Evolutionary conservation across 1,140 invertebrate genomes (phyloP).

Genomic region (Hylaeus volcanicus): DNA sequence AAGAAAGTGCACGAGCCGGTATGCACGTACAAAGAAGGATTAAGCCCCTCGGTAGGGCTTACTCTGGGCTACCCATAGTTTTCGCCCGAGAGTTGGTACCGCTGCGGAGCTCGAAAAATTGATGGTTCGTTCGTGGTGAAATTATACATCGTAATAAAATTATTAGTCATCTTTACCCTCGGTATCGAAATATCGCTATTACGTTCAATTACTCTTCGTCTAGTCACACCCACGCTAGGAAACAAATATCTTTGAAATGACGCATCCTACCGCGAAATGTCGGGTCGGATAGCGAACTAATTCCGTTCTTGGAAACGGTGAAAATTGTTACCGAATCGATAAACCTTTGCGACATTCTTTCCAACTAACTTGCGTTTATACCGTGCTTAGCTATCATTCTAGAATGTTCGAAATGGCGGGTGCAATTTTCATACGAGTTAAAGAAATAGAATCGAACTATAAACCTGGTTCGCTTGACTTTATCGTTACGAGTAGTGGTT

Average conservation of each 20-base stretch:
- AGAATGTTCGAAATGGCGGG: background rate
- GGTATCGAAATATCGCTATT: no score
- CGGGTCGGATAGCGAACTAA: background rate
- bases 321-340: constrained; percentile 28
- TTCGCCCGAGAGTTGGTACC: background rate
- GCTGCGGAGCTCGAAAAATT: no score
- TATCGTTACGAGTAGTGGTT: no score
- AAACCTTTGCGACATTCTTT: background rate
- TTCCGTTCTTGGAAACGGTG: constrained; percentile 1
- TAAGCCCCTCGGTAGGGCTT: background rate
- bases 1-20: constrained; percentile 8
- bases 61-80: background rate
- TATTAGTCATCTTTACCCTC: no score
- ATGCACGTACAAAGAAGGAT: constrained; percentile 25
- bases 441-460: no score
- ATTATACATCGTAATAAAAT: no score
- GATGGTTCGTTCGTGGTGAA: no score
- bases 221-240: no score
- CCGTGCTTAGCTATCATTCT: background rate
- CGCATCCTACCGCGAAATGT: background rate
- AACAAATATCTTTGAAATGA: background rate
- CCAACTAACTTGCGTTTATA: background rate
- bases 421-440: background rate
- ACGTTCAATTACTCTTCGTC: no score
- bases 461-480: no score